These are phyloP conservation scores for Linhomoeus sp. DNA, from an alignment of 2,888 invertebrate genomes.

Conservation along the genomic window DNA sequence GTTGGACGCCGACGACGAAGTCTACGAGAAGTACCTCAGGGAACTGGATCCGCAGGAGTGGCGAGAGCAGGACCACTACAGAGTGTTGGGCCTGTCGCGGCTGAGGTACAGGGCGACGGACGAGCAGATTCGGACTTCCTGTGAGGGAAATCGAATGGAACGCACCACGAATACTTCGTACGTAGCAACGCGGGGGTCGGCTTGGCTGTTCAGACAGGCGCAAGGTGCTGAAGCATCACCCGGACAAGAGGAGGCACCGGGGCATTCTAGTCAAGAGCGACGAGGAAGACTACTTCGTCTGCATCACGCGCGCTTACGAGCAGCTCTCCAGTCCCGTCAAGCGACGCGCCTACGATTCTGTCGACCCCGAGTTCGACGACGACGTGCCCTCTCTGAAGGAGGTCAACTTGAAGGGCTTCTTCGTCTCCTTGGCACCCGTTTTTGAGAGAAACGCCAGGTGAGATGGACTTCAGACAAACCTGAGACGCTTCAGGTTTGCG, in stretches of 20 bases:
- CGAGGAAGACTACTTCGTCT: slow-evolving; percentile 83
- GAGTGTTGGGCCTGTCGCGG: slow-evolving; percentile 68
- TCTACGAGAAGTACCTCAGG: slow-evolving; percentile 18
- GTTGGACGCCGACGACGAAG: slow-evolving; percentile 20
- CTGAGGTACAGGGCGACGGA: slow-evolving; percentile 64
- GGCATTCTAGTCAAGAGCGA: slow-evolving; percentile 69
- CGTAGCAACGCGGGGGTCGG: background rate
- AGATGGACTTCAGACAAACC: slow-evolving; percentile 2
- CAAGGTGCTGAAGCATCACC: slow-evolving; percentile 82
- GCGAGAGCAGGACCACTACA: slow-evolving; percentile 81
- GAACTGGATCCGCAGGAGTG: slow-evolving; percentile 17
- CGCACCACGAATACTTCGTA: no score
- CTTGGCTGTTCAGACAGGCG: slow-evolving; percentile 39
- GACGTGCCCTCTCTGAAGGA: slow-evolving; percentile 48
- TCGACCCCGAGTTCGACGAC: slow-evolving; percentile 84
- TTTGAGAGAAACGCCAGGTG: slow-evolving; percentile 38
- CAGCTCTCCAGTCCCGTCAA: slow-evolving; percentile 38
- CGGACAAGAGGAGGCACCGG: slow-evolving; percentile 66
- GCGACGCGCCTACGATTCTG: slow-evolving; percentile 78
- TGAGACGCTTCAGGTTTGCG: no score
- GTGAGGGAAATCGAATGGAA: slow-evolving; percentile 42
- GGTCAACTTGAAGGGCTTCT: slow-evolving; percentile 56
- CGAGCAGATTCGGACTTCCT: slow-evolving; percentile 79
- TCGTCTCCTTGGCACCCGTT: slow-evolving; percentile 33
- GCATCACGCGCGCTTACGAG: slow-evolving; percentile 57